Evolutionary conservation across 2,113 vertebrate genomes (phyloP).

Genomic region (Oryzias celebensis): DNA sequence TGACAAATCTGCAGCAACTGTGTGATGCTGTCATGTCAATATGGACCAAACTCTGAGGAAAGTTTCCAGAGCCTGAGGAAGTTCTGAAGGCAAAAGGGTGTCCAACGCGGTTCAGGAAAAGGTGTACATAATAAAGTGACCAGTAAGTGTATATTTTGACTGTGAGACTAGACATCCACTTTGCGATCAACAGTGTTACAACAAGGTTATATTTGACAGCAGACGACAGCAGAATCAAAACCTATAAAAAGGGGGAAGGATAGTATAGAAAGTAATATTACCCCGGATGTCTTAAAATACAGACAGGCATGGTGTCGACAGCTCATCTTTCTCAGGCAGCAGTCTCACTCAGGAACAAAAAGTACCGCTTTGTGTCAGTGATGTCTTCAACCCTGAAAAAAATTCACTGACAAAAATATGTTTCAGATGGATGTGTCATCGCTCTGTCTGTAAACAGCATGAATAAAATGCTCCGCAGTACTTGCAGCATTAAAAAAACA

Average conservation of each 20-base stretch:
- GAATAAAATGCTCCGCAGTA: slow-evolving; percentile 19
- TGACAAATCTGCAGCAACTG: too few relatives aligned
- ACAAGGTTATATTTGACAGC: background rate
- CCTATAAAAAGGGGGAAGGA: background rate
- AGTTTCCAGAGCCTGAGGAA: too few relatives aligned
- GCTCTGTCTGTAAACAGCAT: slow-evolving; percentile 20
- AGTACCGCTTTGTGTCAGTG: slow-evolving; percentile 20
- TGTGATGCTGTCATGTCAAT: too few relatives aligned
- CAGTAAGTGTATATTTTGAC: too few relatives aligned
- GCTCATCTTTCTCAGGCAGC: slow-evolving; percentile 5
- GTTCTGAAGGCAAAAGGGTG: too few relatives aligned
- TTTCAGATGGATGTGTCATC: slow-evolving; percentile 37
- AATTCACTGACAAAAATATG: slow-evolving; percentile 33
- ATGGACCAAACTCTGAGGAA: too few relatives aligned
- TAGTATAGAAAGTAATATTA: background rate
- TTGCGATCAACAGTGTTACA: too few relatives aligned
- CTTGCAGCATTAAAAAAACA: background rate
- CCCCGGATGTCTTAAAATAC: slow-evolving; percentile 5
- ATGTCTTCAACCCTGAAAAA: slow-evolving; percentile 21
- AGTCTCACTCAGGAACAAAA: slow-evolving; percentile 19
- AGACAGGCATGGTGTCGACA: background rate
- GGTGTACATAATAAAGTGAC: too few relatives aligned
- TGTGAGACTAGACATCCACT: too few relatives aligned
- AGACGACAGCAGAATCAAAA: background rate
- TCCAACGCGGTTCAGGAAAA: too few relatives aligned